Percentiles rank a stretch among this genome's conserved stretches.
phyloP scores from a whole-genome alignment of 2,113 vertebrate genomes.

The Ageneiosus marmoratus region DNA sequence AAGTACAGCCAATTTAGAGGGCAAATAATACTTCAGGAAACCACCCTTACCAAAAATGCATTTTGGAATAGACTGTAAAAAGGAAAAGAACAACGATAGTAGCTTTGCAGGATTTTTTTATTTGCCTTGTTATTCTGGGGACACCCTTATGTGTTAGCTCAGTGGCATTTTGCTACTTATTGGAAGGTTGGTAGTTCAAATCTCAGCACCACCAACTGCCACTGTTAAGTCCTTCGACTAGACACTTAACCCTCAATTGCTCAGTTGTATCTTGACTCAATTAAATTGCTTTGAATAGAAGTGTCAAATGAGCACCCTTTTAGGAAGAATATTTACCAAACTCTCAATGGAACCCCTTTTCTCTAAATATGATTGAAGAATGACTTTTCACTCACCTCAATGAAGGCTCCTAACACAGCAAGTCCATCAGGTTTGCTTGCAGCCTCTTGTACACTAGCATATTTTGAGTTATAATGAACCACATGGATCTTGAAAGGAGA shows the following conservation, averaged over 20 bases:
- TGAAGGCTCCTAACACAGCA: constrained; percentile 60
- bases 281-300: neutral
- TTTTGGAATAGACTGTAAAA: neutral
- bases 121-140: neutral
- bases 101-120: neutral
- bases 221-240: neutral
- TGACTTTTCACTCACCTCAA: constrained; percentile 50
- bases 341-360: neutral
- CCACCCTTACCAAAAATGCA: neutral
- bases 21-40: neutral
- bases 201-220: neutral
- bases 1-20: neutral
- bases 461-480: constrained; percentile 67
- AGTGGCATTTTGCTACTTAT: neutral
- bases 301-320: neutral
- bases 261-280: neutral
- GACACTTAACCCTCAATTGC: neutral
- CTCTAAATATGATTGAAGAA: neutral
- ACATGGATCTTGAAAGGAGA: constrained; percentile 57
- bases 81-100: neutral
- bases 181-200: neutral
- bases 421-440: constrained; percentile 58
- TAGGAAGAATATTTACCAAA: neutral
- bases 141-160: neutral
- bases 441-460: constrained; percentile 53